Base-by-base conservation (phyloP, 1,140 invertebrate species). In the Drosophila suzukii region DNA sequence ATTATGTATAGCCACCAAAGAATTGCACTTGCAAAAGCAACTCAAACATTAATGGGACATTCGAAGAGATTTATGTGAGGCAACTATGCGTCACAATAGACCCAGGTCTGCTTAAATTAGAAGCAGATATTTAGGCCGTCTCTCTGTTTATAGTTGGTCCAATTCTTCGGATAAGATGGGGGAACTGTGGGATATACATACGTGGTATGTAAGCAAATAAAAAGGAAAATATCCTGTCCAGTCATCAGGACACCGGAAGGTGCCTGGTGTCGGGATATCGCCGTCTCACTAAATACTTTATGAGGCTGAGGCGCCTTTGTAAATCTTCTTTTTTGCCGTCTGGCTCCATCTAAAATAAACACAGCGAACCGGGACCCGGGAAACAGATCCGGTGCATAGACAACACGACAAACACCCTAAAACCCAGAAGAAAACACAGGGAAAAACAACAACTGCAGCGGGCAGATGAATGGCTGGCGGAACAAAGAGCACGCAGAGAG, bases 351-450 rank as follows among this genome's bases (percentile, higher is more conserved):
- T 57, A 67, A 66, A 81, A 61, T 71, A 76, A 79, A 81, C 62
- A 68, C 43, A 73, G 51, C 55, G 41, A 24, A 56, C 56, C 34
- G 10, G 36, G 30, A 46, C 24, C 41, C 62, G 38, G 34, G 41
- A 46, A 27, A 34, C 24, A 32, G 51, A 50, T 56, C 43, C 47
- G 47, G 46, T 53, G 50, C 67, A 78, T 44, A 73, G 62, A 73
- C 72, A 76, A 75, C 36, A 75, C 36, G 55, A 66, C 81, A 77
- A 74, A 77, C 73, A 84, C 66, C 67, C 72, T 74, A 77, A 72
- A 70, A 43, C 55, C 63, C 56, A 50, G 39, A 78, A 60, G 53
- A 80, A 61, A 66, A 60, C 49, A 76, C 38, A 55, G n/a, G 43
- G 6, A 62, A 15, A 32, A 54, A 73, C 36, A 47, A 50, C 36